These are phyloP conservation scores for Spisula solida DNA, from an alignment of 2,888 invertebrate genomes.

Conservation along the genomic window DNA sequence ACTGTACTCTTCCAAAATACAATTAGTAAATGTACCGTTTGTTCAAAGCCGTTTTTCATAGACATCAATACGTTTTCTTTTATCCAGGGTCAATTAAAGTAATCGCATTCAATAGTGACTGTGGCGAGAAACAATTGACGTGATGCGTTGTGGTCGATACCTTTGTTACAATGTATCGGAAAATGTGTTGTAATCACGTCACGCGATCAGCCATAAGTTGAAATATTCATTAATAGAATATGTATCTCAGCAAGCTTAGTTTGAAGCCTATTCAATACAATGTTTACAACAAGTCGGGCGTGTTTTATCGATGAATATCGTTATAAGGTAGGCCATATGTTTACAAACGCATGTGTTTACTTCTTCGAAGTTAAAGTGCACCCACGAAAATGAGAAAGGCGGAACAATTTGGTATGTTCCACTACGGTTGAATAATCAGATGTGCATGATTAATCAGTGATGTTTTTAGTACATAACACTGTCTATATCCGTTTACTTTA, in stretches of 20 bases:
- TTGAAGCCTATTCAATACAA: neutral
- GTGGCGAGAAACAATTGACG: neutral
- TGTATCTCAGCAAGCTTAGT: neutral
- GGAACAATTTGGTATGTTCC: too few relatives aligned
- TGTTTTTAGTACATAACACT: too few relatives aligned
- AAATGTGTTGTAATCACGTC: slow-evolving; percentile 1
- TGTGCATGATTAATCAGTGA: too few relatives aligned
- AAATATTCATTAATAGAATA: neutral
- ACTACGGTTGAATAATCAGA: too few relatives aligned
- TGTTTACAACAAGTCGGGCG: neutral
- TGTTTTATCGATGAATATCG: too few relatives aligned
- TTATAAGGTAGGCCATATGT: too few relatives aligned
- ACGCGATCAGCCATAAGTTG: neutral
- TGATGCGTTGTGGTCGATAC: neutral
- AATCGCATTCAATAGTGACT: neutral
- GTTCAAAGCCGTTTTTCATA: neutral
- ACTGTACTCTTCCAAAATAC: neutral
- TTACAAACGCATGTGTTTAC: too few relatives aligned
- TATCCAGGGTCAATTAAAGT: neutral
- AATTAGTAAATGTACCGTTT: neutral
- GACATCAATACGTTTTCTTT: neutral
- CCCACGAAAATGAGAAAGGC: too few relatives aligned
- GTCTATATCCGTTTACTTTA: too few relatives aligned
- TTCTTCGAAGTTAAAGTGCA: too few relatives aligned
- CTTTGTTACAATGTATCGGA: slow-evolving; percentile 11